Percentiles rank a stretch among this genome's conserved stretches.
These are phyloP conservation scores for Leguminivora glycinivorella DNA, from an alignment of 1,140 invertebrate genomes.

Conservation along the genomic window DNA sequence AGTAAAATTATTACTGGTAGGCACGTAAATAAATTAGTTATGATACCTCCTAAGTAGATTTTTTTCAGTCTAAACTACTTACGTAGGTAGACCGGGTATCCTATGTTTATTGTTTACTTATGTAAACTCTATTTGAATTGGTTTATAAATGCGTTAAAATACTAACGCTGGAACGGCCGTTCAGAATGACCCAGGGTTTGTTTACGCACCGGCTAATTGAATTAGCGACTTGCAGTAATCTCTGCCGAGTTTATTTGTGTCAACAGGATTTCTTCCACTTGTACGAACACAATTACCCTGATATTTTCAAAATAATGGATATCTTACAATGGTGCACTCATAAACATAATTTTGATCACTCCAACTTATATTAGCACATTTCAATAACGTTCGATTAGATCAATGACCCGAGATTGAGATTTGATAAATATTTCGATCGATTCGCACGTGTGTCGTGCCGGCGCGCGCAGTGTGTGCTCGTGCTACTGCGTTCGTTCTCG, in stretches of 20 bases:
- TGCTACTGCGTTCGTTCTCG: conserved; percentile 56
- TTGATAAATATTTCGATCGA: conserved; percentile 28
- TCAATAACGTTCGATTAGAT: conserved; percentile 41
- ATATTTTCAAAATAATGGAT: conserved; percentile 4
- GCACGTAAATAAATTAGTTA: too few relatives aligned
- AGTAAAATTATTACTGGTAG: too few relatives aligned
- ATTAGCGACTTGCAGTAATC: conserved; percentile 15
- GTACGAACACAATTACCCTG: conserved; percentile 21
- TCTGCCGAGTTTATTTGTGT: conserved; percentile 24
- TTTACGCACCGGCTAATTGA: conserved; percentile 13
- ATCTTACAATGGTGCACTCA: background rate
- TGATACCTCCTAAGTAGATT: too few relatives aligned
- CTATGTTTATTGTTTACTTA: too few relatives aligned
- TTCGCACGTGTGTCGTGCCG: conserved; percentile 38
- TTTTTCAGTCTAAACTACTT: too few relatives aligned
- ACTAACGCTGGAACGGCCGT: background rate
- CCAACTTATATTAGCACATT: conserved; percentile 24
- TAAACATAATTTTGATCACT: background rate
- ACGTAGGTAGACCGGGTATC: too few relatives aligned
- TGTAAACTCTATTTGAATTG: background rate
- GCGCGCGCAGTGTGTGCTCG: conserved; percentile 39
- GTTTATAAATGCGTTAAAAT: background rate
- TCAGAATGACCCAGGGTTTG: background rate
- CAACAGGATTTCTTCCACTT: conserved; percentile 22
- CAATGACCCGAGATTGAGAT: conserved; percentile 23